Conservation (phyloP, 2,113 vertebrate species). For the Otis tarda region DNA sequence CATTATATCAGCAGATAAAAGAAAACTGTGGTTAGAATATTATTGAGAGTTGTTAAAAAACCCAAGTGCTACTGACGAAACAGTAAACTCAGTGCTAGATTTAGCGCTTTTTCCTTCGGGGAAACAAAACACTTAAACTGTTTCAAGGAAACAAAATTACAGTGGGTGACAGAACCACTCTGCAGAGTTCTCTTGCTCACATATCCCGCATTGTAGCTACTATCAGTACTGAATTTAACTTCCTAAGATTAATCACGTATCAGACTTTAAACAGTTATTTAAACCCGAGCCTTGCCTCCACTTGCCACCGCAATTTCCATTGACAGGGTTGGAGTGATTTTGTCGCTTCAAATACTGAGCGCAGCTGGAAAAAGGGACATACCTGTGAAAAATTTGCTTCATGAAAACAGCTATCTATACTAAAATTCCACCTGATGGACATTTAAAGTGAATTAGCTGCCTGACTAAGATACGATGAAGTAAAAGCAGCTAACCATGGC, state of each 20-base stretch:
- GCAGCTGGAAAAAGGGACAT: not conserved
- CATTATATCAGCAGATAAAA: conserved; percentile 83
- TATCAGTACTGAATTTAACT: not conserved
- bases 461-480: not conserved
- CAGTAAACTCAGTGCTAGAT: not conserved
- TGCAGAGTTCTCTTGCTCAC: not conserved
- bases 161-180: not conserved
- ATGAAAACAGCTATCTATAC: not conserved
- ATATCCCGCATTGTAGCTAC: not conserved
- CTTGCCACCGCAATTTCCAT: not conserved
- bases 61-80: conserved; percentile 46
- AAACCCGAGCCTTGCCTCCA: not conserved
- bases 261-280: not conserved
- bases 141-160: conserved; percentile 26
- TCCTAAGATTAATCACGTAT: not conserved
- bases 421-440: not conserved
- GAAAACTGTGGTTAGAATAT: conserved; percentile 61
- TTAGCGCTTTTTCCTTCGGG: conserved; percentile 37
- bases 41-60: conserved; percentile 70
- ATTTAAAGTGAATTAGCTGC: not conserved
- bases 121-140: conserved; percentile 62
- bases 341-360: not conserved
- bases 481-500: not conserved
- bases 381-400: not conserved
- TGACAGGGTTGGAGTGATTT: not conserved